Conservation (phyloP, 2,113 vertebrate genomes). For the Prietella phreatophila region DNA sequence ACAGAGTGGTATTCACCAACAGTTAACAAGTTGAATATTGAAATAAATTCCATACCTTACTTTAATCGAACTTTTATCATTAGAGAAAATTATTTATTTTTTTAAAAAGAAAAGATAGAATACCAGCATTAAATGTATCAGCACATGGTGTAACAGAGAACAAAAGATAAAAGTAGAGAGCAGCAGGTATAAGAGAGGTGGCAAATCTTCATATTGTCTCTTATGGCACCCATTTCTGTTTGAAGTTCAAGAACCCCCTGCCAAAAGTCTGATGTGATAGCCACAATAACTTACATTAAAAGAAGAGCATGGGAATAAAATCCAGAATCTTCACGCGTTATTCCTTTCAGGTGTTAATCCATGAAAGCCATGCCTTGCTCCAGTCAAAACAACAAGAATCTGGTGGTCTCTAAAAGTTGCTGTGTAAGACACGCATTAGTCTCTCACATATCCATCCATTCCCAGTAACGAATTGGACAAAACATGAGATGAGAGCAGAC, state of each 20-base stretch:
- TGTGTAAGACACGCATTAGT: conserved; percentile 29
- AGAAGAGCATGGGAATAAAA: conserved; percentile 18
- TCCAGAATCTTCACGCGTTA: conserved; percentile 27
- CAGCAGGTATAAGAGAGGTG: conserved; percentile 30
- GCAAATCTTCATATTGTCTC: conserved; percentile 40
- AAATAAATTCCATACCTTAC: background rate
- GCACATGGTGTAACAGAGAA: conserved; percentile 37
- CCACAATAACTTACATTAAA: conserved; percentile 34
- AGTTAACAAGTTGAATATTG: background rate
- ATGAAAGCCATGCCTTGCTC: conserved; percentile 27
- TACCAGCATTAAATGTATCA: conserved; percentile 35
- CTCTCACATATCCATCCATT: conserved; percentile 5
- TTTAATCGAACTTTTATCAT: conserved; percentile 23
- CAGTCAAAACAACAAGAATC: conserved; percentile 10
- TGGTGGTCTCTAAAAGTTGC: background rate
- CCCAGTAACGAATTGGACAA: conserved; percentile 11
- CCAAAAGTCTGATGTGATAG: conserved; percentile 21
- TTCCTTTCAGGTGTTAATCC: conserved; percentile 29
- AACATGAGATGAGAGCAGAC: conserved; percentile 12
- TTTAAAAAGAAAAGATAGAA: conserved; percentile 20
- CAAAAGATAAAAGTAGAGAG: background rate
- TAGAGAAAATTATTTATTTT: background rate
- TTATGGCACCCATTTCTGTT: conserved; percentile 42
- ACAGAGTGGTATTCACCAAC: conserved; percentile 25
- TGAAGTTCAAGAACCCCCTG: conserved; percentile 37